Evolutionary conservation across 2,113 vertebrate species (phyloP).

Genomic region (Galeopterus variegatus): DNA sequence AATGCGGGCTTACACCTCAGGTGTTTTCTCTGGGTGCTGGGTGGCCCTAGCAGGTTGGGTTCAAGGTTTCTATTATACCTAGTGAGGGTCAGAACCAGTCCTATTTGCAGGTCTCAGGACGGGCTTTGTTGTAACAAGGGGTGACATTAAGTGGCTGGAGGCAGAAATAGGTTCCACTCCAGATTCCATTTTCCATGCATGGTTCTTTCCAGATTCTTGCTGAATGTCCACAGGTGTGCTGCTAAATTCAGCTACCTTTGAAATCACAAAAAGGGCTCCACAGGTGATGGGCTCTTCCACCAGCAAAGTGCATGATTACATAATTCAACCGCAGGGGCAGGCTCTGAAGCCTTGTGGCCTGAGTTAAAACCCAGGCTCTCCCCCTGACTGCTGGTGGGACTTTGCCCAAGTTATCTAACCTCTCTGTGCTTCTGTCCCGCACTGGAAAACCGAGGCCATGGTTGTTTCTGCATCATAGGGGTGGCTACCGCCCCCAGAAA

Average conservation of each 20-base stretch:
- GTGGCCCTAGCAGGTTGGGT: too few species aligned
- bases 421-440: neutral
- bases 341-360: rapidly evolving
- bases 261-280: neutral
- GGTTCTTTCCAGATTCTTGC: neutral
- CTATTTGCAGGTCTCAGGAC: rapidly evolving
- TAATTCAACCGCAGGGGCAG: neutral
- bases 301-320: neutral
- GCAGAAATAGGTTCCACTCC: neutral
- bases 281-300: neutral
- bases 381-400: neutral
- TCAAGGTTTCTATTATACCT: too few species aligned
- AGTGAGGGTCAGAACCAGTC: rapidly evolving
- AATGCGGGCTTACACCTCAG: rapidly evolving
- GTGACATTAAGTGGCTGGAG: neutral
- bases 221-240: neutral
- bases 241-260: conserved; percentile 67
- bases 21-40: neutral
- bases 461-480: rapidly evolving
- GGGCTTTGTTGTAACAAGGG: neutral
- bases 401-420: neutral
- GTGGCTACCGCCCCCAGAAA: rapidly evolving
- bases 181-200: neutral
- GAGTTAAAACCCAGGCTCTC: neutral
- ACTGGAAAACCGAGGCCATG: rapidly evolving